Evolutionary conservation across 2,888 invertebrate genomes (phyloP).

Genomic region (Microdon myrmicae): DNA sequence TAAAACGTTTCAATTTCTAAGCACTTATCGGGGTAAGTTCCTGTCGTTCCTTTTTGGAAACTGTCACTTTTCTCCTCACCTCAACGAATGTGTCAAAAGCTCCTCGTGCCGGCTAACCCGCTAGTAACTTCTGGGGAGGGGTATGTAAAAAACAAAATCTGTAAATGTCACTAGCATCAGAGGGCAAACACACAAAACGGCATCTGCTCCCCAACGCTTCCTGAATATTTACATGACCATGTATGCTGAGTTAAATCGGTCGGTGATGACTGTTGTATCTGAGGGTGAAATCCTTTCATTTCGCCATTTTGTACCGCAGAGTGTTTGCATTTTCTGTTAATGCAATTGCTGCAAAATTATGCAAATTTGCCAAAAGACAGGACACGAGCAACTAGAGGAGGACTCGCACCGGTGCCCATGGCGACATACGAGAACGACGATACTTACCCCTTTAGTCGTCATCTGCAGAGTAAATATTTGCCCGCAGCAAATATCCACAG

Average conservation of each 20-base stretch:
- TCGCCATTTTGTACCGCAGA: constrained; percentile 44
- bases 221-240: no score
- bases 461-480: constrained; percentile 47
- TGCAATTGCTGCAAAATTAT: constrained; percentile 52
- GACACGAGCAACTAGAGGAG: constrained; percentile 8
- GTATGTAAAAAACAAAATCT: no score
- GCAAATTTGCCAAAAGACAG: constrained; percentile 45
- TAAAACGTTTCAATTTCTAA: no score
- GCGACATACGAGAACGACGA: constrained; percentile 12
- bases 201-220: no score
- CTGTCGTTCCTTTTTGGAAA: no score
- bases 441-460: constrained; percentile 17
- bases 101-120: no score
- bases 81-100: no score
- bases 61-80: no score
- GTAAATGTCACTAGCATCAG: no score
- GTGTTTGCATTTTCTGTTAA: constrained; percentile 52
- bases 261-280: constrained; percentile 41
- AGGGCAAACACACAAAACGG: no score
- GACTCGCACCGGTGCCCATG: not conserved
- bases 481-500: constrained; percentile 34
- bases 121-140: no score
- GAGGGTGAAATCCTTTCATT: constrained; percentile 45
- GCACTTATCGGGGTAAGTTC: no score
- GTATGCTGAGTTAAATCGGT: constrained; percentile 49